Percentiles rank a stretch among this genome's conserved stretches.
Conservation (phyloP, 2,888 invertebrate genomes). For the Autographa gamma region DNA sequence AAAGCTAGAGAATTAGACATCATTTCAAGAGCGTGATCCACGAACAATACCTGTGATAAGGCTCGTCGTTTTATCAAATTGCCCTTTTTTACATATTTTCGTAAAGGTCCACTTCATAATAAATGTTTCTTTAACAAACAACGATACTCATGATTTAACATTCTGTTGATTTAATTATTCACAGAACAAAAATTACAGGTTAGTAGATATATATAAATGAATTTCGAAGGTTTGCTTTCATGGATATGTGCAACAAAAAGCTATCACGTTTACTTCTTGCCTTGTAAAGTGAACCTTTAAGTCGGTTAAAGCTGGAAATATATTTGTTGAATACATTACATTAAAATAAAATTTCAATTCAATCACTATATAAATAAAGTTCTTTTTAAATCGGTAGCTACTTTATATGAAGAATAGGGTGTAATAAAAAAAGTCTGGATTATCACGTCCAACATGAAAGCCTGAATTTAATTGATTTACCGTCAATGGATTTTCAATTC, state of each 20-base stretch:
- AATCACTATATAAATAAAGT: conserved; percentile 20
- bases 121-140: too few relatives aligned
- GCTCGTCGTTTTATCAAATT: neutral
- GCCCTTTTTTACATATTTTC: neutral
- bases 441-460: conserved; percentile 42
- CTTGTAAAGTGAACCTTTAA: neutral
- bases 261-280: too few relatives aligned
- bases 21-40: too few relatives aligned
- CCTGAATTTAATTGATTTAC: conserved; percentile 55
- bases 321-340: too few relatives aligned
- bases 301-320: neutral
- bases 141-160: too few relatives aligned
- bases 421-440: conserved; percentile 42
- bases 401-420: conserved; percentile 23
- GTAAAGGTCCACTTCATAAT: neutral
- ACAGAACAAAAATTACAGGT: too few relatives aligned
- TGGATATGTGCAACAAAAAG: too few relatives aligned
- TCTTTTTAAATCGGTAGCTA: conserved; percentile 26
- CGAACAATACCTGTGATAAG: neutral
- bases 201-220: too few relatives aligned
- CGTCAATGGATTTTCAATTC: conserved; percentile 51
- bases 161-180: too few relatives aligned
- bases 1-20: too few relatives aligned
- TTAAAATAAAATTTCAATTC: conserved; percentile 3
- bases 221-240: too few relatives aligned